Conservation (phyloP, 2,797 vertebrate species). For the Chiropotes sagulatus region DNA sequence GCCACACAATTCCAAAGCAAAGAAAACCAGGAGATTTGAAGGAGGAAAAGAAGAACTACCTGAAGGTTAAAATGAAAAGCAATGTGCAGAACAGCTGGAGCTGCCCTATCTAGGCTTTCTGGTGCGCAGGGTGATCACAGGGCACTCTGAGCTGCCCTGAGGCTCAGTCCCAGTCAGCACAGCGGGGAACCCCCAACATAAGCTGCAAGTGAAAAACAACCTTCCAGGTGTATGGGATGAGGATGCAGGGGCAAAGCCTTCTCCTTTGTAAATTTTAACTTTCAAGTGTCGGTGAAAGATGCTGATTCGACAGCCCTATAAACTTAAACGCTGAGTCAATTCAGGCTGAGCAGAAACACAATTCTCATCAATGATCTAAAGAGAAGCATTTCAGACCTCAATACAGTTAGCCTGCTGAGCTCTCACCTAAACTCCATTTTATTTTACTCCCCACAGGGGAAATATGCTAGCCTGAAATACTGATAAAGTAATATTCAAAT, state of each 20-base stretch:
- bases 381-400: not conserved
- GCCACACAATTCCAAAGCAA: conserved; percentile 65
- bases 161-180: not conserved
- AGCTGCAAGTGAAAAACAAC: not conserved
- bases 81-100: not conserved
- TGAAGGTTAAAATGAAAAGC: conserved; percentile 77
- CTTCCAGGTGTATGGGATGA: not conserved
- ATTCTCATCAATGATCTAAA: not conserved
- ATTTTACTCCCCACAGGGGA: conserved; percentile 49
- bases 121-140: not conserved
- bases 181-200: not conserved
- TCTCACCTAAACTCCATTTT: not conserved
- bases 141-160: not conserved
- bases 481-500: no score
- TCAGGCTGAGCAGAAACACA: not conserved
- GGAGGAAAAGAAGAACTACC: conserved; percentile 56
- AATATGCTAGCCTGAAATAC: not conserved
- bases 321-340: not conserved
- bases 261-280: not conserved
- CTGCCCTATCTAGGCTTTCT: not conserved
- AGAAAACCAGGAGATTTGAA: conserved; percentile 51
- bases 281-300: not conserved
- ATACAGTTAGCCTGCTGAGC: not conserved
- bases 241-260: not conserved
- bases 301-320: not conserved